Base-by-base conservation (phyloP, 2,113 vertebrate genomes). In the Dascyllus trimaculatus region DNA sequence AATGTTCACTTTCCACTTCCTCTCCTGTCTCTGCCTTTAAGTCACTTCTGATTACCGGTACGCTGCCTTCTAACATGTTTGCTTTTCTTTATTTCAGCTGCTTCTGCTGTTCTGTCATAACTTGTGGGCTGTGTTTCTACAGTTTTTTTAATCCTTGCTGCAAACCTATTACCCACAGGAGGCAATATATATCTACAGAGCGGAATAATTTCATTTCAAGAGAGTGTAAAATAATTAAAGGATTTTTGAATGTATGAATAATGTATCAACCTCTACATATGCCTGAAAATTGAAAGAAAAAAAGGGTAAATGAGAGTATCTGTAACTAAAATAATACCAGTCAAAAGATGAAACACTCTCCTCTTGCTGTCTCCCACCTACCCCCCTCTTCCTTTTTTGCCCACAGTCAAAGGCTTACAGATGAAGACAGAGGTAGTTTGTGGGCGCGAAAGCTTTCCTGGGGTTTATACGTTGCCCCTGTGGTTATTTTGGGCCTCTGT, bases 401-500 rank as follows among this genome's bases (percentile, higher is more conserved):
- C 9, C 17, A 8, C 54, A 52, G 22, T 11, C 29, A 56, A 29
- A 32, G 8, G 35, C 48, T 11, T 52, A 32, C 15, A 58, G 49
- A 79, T 24, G 18, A 68, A 71, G 51, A 18, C 25, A 68, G 10
- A 51, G 21, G 25, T 49, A 29, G 76, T 63, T 51, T 76, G 71
- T 52, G 46, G 40, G 57, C 8, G 1, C 43, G 40, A 49, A 52
- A n/a, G 65, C 53, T 29, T 62, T 61, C 24, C 62, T 84, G 65
- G 71, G 79, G 76, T 80, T 65, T 48, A 67, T 24, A n/a, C 0
- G 1, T 38, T 45, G 17, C 4, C 21, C 19, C 29, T 63, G 49
- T 57, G 48, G 76, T 83, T 81, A 77, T 83, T 78, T 76, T 62
- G 10, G 32, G 57, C 48, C 51, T 70, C 63, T 17, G 14, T 66